These are phyloP conservation scores for Temnothorax longispinosus DNA, from an alignment of 1,140 invertebrate species.

Conservation along the genomic window DNA sequence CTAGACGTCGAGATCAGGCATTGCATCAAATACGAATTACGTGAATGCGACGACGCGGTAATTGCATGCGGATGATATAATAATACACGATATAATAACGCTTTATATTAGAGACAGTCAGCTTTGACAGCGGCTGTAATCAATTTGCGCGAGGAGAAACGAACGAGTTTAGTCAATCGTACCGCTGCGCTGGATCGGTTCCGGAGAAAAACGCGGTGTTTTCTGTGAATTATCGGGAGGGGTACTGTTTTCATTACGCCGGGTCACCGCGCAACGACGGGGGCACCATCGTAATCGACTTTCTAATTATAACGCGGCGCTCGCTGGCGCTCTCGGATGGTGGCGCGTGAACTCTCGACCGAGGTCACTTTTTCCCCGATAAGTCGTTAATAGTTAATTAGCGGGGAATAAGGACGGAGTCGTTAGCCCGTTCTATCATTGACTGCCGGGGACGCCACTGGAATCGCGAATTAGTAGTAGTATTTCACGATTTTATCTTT, in stretches of 20 bases:
- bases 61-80: background rate
- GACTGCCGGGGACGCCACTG: background rate
- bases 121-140: background rate
- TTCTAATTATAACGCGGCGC: conserved; percentile 71
- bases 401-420: conserved; percentile 69
- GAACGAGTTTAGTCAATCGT: conserved; percentile 47
- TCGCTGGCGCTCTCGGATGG: conserved; percentile 20
- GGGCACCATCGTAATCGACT: conserved; percentile 69
- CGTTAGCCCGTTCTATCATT: conserved; percentile 35
- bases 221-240: conserved; percentile 53
- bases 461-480: background rate
- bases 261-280: conserved; percentile 19
- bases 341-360: conserved; percentile 64
- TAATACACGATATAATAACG: background rate
- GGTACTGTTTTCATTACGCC: conserved; percentile 44
- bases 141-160: conserved; percentile 10
- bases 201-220: conserved; percentile 30
- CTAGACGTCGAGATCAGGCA: background rate
- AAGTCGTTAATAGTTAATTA: conserved; percentile 74
- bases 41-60: background rate
- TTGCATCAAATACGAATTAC: conserved; percentile 4
- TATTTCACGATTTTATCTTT: background rate
- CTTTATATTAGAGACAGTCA: background rate
- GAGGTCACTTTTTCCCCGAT: conserved; percentile 66
- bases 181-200: background rate